These are phyloP conservation scores for Resseliella maxima DNA, from an alignment of 2,888 invertebrate species.

Conservation along the genomic window DNA sequence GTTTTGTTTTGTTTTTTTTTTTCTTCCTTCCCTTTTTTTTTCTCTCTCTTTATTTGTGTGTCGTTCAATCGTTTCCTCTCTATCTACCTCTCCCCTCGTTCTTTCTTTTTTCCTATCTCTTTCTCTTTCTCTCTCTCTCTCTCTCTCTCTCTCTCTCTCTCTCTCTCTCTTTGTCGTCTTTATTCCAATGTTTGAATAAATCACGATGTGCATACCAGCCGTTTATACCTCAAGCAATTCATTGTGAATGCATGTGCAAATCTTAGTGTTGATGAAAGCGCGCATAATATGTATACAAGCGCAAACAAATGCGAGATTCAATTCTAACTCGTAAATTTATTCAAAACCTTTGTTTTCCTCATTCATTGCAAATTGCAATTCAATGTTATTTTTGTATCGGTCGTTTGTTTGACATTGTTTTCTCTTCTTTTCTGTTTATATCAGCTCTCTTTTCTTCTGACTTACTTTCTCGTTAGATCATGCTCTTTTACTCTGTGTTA, in stretches of 20 bases:
- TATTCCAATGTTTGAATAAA: background rate
- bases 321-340: slow-evolving; percentile 19
- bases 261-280: slow-evolving; percentile 28
- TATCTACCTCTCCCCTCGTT: no score
- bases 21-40: background rate
- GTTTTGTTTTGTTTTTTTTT: background rate
- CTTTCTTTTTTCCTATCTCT: background rate
- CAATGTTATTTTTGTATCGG: slow-evolving; percentile 31
- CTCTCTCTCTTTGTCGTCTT: background rate
- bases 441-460: no score
- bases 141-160: no score
- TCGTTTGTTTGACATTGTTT: slow-evolving; percentile 14
- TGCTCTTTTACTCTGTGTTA: no score
- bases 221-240: slow-evolving; percentile 15
- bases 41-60: background rate
- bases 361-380: slow-evolving; percentile 38
- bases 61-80: no score
- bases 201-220: slow-evolving; percentile 1
- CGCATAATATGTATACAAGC: background rate
- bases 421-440: background rate
- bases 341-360: slow-evolving; percentile 38
- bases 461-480: no score
- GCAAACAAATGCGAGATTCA: slow-evolving; percentile 28
- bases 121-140: background rate
- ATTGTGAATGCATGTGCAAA: slow-evolving; percentile 13